Evolutionary conservation across 2,888 invertebrate genomes (phyloP).

Genomic region (Ormyrus nitidulus): DNA sequence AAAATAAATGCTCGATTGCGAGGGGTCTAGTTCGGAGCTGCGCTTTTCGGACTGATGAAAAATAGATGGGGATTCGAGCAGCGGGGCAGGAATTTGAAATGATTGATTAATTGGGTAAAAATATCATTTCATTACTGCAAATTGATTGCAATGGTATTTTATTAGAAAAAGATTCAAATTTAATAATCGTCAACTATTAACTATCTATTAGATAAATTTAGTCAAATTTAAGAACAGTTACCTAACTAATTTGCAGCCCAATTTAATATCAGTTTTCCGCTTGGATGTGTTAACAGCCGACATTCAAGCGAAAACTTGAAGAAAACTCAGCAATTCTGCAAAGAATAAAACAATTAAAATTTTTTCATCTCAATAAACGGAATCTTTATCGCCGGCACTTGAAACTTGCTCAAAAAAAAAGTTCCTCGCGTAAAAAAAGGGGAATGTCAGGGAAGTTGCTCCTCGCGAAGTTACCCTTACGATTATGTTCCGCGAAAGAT

Average conservation of each 20-base stretch:
- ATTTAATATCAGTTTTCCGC: too few species aligned
- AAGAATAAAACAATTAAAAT: not conserved
- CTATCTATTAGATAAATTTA: too few species aligned
- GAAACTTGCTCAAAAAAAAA: not conserved
- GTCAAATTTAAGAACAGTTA: too few species aligned
- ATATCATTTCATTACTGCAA: not conserved
- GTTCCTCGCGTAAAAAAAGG: not conserved
- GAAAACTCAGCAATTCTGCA: not conserved
- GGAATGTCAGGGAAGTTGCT: not conserved
- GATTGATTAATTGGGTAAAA: not conserved
- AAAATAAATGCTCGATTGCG: not conserved
- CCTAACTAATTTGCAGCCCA: too few species aligned
- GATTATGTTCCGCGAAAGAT: slow-evolving; percentile 28
- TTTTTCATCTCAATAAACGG: slow-evolving; percentile 1
- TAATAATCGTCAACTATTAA: too few species aligned
- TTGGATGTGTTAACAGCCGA: not conserved
- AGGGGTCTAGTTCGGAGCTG: not conserved
- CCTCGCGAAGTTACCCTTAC: slow-evolving; percentile 3
- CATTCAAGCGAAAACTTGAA: not conserved
- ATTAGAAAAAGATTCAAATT: too few species aligned
- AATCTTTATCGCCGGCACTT: not conserved
- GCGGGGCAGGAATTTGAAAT: too few species aligned
- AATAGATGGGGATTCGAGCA: too few species aligned
- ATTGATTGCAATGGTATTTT: too few species aligned
- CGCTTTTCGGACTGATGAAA: too few species aligned